A percentile compares a stretch with the other conserved stretches of the same genome.
phyloP scores from a whole-genome alignment of 2,113 vertebrate species.

The Synodontis membranacea region DNA sequence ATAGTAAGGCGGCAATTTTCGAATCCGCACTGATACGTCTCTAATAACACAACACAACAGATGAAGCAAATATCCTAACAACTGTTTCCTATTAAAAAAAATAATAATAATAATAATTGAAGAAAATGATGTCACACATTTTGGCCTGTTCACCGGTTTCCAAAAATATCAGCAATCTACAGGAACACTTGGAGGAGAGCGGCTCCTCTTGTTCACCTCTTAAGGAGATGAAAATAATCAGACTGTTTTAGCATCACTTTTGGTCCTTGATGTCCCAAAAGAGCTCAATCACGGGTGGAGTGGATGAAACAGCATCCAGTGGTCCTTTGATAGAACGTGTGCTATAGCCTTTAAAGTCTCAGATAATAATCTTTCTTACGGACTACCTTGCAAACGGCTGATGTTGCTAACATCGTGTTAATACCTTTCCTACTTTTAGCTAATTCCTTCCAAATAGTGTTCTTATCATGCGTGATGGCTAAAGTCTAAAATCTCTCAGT shows the following conservation, averaged over 20 bases:
- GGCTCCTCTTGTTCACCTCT: conserved; percentile 50
- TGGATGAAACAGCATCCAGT: not conserved
- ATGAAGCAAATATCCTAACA: not conserved
- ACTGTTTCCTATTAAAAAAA: not conserved
- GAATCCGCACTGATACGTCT: too few relatives aligned
- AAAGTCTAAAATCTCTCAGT: too few relatives aligned
- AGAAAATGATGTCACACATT: not conserved
- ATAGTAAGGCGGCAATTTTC: not conserved
- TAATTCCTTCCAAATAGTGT: not conserved
- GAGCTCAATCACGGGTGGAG: not conserved
- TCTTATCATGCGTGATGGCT: not conserved
- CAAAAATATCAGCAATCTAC: conserved; percentile 48
- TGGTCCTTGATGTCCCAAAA: conserved; percentile 17
- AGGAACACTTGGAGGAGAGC: conserved; percentile 45
- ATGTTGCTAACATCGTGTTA: not conserved
- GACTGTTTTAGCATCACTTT: conserved; percentile 51
- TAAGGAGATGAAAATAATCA: not conserved
- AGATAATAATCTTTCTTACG: not conserved
- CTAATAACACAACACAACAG: not conserved
- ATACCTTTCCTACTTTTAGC: not conserved
- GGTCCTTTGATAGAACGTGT: not conserved
- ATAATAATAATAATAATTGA: too few relatives aligned
- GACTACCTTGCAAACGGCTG: not conserved
- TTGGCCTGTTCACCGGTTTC: conserved; percentile 42
- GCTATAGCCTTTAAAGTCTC: not conserved